Conservation (phyloP, 2,113 vertebrate genomes). For the Raja brachyura region DNA sequence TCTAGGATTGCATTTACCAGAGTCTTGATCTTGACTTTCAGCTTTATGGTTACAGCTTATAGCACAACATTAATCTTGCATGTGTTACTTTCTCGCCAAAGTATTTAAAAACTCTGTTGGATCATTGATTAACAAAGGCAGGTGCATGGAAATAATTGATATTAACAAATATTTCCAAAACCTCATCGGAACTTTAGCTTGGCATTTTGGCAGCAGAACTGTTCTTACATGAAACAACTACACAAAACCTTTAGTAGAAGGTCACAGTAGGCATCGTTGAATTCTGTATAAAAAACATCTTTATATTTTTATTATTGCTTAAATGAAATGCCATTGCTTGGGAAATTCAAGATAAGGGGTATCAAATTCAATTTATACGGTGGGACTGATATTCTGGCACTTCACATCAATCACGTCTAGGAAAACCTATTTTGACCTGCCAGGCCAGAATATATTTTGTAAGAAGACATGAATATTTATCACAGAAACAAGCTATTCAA, state of each 20-base stretch:
- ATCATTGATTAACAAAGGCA: background rate
- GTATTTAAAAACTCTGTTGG: background rate
- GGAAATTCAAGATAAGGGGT: too few species aligned
- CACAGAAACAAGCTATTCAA: too few species aligned
- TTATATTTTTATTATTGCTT: background rate
- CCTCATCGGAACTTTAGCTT: background rate
- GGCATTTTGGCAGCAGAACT: background rate
- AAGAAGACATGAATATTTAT: too few species aligned
- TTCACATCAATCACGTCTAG: background rate
- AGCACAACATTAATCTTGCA: background rate
- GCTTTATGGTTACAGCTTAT: background rate
- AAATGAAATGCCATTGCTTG: background rate
- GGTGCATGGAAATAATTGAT: background rate
- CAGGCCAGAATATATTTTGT: background rate
- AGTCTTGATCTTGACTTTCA: background rate
- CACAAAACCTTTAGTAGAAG: background rate
- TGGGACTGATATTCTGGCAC: background rate
- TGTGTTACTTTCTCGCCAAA: background rate
- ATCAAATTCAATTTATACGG: constrained; percentile 5
- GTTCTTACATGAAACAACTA: background rate
- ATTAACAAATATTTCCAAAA: background rate
- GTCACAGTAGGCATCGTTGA: background rate
- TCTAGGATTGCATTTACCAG: background rate
- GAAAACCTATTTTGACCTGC: background rate
- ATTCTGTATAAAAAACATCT: constrained; percentile 2